Evolutionary conservation across 2,797 vertebrate species (phyloP).

Genomic region (Synaphobranchus kaupii): DNA sequence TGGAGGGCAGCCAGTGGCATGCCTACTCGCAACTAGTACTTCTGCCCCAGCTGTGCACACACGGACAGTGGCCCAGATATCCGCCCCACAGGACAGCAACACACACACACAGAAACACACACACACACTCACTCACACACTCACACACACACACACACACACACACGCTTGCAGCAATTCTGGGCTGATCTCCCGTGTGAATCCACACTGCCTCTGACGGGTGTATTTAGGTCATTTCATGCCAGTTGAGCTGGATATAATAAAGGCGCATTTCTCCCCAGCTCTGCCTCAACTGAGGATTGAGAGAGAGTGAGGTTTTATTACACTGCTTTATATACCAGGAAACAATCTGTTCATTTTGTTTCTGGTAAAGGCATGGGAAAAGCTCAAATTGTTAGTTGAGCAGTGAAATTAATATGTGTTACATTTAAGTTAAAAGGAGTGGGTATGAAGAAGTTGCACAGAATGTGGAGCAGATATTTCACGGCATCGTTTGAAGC

Average conservation of each 20-base stretch:
- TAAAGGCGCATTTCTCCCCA: slow-evolving; percentile 32
- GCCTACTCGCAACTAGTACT: not conserved
- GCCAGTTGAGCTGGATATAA: slow-evolving; percentile 42
- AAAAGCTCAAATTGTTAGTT: not conserved
- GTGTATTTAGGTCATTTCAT: slow-evolving; percentile 53
- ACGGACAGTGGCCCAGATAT: slow-evolving; percentile 6
- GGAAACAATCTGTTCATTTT: slow-evolving; percentile 11
- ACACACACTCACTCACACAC: not conserved
- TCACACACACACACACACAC: not conserved
- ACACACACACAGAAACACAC: not conserved
- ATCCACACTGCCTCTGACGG: slow-evolving; percentile 34
- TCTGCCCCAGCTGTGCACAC: slow-evolving; percentile 26
- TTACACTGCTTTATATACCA: slow-evolving; percentile 11
- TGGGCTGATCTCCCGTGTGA: not conserved
- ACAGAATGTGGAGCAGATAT: not conserved
- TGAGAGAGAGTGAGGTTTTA: slow-evolving; percentile 6
- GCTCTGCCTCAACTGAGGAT: slow-evolving; percentile 16
- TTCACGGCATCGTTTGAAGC: not conserved
- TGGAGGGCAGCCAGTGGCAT: not conserved
- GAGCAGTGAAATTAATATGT: slow-evolving; percentile 9
- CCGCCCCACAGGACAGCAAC: not conserved
- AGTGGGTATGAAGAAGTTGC: not conserved
- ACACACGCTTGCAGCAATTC: not conserved
- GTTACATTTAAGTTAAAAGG: not conserved
- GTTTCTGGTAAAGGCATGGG: slow-evolving; percentile 12